Evolutionary conservation across 2,797 vertebrate species (phyloP).

Genomic region (Calcarius lapponicus): DNA sequence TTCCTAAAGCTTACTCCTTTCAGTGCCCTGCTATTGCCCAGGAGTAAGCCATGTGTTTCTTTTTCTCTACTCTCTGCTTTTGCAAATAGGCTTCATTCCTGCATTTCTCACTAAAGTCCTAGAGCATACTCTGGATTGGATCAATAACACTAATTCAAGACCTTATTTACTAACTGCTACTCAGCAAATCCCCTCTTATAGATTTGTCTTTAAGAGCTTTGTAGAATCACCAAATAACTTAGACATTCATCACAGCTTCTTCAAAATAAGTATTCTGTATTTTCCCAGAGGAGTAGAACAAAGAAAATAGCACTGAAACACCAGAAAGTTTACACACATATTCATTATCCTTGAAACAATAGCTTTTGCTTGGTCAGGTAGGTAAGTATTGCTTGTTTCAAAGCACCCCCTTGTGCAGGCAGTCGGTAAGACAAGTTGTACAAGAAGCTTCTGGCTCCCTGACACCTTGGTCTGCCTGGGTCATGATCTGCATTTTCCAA

Average conservation of each 20-base stretch:
- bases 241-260: not conserved
- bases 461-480: not conserved
- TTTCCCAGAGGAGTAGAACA: not conserved
- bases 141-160: slow-evolving; percentile 25
- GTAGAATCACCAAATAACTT: not conserved
- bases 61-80: not conserved
- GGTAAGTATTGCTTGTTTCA: slow-evolving; percentile 29
- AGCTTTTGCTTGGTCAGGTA: not conserved
- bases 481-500: not conserved
- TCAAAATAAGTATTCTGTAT: slow-evolving; percentile 24
- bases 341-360: slow-evolving; percentile 13
- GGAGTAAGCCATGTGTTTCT: not conserved
- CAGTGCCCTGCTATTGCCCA: not conserved
- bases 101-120: not conserved
- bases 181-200: not conserved
- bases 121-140: not conserved
- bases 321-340: not conserved
- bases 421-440: slow-evolving; percentile 33
- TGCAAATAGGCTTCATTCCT: not conserved
- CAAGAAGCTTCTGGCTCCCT: not conserved
- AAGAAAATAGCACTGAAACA: not conserved
- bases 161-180: not conserved
- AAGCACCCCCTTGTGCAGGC: slow-evolving; percentile 56
- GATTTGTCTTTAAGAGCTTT: slow-evolving; percentile 14
- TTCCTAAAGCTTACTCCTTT: not conserved